Evolutionary conservation across 2,888 invertebrate species (phyloP).

Genomic region (Philhelius pedissequus): DNA sequence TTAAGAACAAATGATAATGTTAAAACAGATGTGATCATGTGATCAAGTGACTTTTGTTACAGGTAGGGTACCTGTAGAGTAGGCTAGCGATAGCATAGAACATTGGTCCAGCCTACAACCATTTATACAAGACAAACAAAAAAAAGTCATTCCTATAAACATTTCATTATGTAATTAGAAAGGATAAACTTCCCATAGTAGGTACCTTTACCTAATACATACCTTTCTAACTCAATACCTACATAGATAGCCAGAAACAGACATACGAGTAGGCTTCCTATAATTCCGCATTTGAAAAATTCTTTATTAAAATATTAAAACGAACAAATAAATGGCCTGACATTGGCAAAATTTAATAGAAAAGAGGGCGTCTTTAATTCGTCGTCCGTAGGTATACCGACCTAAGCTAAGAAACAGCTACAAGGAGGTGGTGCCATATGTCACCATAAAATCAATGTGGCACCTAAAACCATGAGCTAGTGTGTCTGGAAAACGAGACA

Average conservation of each 20-base stretch:
- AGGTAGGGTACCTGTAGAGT: background rate
- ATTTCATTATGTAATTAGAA: constrained; percentile 20
- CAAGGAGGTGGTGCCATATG: constrained; percentile 76
- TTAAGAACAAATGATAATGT: constrained; percentile 54
- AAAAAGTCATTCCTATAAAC: background rate
- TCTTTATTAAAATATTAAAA: constrained; percentile 2
- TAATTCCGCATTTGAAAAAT: background rate
- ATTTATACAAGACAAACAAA: constrained; percentile 1
- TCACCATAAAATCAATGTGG: constrained; percentile 74
- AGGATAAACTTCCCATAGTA: background rate
- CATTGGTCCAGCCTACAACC: background rate
- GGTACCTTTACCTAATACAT: too few species aligned
- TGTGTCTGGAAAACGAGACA: constrained; percentile 53
- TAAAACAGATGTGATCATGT: constrained; percentile 18
- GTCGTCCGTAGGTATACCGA: background rate
- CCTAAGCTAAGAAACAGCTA: constrained; percentile 14
- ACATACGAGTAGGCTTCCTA: background rate
- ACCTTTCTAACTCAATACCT: background rate
- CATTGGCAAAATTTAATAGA: constrained; percentile 11
- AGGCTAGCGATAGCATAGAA: background rate
- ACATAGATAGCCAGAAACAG: too few species aligned
- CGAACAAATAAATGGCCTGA: background rate
- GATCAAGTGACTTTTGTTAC: background rate
- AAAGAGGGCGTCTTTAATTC: constrained; percentile 4
- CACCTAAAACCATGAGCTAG: constrained; percentile 19